Conservation (phyloP, 2,888 invertebrate genomes). For the Tetragonula carbonaria region DNA sequence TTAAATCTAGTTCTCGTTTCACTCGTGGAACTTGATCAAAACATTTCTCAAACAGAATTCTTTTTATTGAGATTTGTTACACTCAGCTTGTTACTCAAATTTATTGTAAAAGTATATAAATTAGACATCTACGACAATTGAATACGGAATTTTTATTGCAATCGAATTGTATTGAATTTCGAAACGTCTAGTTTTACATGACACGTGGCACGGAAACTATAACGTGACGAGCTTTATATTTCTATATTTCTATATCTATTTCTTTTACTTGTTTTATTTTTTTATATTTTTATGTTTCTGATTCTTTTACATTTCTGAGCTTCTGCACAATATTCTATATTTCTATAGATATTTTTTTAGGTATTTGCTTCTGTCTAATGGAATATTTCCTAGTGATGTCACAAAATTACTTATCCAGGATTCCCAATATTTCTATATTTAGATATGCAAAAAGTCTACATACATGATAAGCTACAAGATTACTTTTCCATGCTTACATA, state of each 20-base stretch:
- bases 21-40: not conserved
- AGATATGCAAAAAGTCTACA: not conserved
- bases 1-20: slow-evolving; percentile 18
- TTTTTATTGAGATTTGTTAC: not conserved
- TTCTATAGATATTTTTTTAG: no score
- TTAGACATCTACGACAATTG: no score
- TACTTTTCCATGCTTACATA: not conserved
- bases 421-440: not conserved
- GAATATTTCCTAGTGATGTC: not conserved
- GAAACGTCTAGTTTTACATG: not conserved
- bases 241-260: not conserved
- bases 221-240: not conserved
- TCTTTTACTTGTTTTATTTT: not conserved
- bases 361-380: no score
- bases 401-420: not conserved
- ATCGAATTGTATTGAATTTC: no score
- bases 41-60: not conserved
- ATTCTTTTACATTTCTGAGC: no score
- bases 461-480: not conserved
- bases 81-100: not conserved
- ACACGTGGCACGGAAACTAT: not conserved
- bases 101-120: no score
- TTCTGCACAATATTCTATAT: no score
- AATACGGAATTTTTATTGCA: no score
- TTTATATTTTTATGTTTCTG: not conserved